Conservation (phyloP, 2,888 invertebrate genomes). For the Cerceris rybyensis region DNA sequence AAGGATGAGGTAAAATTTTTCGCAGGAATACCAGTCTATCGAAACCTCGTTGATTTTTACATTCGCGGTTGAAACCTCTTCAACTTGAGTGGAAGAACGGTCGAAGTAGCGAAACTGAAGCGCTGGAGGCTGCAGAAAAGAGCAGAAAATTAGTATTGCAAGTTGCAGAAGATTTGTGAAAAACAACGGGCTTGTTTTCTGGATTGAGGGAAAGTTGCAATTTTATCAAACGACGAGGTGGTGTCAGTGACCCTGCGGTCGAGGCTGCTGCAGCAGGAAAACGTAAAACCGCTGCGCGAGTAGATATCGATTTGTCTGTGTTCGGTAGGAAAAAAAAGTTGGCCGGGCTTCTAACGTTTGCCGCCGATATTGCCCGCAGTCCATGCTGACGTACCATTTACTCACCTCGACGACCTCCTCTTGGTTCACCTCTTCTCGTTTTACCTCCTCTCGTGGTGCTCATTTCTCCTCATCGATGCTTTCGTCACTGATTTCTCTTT, state of each 20-base stretch:
- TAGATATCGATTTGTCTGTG: constrained; percentile 70
- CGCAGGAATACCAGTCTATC: no score
- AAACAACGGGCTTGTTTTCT: constrained; percentile 22
- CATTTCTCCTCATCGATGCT: neutral
- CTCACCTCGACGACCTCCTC: constrained; percentile 51
- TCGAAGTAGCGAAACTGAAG: neutral
- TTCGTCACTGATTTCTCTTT: constrained; percentile 13
- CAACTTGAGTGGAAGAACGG: neutral
- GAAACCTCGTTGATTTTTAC: no score
- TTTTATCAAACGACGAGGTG: constrained; percentile 50
- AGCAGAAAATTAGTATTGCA: neutral
- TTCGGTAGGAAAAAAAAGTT: constrained; percentile 64
- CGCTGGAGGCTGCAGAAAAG: neutral
- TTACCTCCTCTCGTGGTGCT: constrained; percentile 26
- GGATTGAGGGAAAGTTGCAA: constrained; percentile 22
- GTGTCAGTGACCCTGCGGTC: constrained; percentile 68
- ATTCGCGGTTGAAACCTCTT: no score
- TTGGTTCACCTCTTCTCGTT: constrained; percentile 29
- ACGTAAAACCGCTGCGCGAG: constrained; percentile 64
- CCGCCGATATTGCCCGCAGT: constrained; percentile 62
- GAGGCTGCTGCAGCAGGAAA: constrained; percentile 63
- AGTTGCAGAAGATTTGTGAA: neutral
- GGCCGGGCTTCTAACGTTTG: constrained; percentile 65
- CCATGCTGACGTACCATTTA: constrained; percentile 57
- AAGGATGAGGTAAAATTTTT: no score